Base-by-base conservation (phyloP, 2,888 invertebrate species). In the Lasioglossum malachurum region DNA sequence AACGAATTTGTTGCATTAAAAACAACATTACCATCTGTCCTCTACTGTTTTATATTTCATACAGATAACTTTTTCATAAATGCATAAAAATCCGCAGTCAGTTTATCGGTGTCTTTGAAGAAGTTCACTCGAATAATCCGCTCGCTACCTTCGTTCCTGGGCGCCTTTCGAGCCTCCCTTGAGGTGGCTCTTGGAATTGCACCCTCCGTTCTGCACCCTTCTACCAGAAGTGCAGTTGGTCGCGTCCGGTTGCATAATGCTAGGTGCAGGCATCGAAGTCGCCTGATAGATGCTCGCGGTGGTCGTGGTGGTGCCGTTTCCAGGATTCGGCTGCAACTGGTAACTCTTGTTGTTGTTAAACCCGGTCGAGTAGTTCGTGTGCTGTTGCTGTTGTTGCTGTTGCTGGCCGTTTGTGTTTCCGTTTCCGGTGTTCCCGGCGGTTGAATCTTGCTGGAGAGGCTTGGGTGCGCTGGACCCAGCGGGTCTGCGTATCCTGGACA, bases 401-500 rank as follows among this genome's bases (percentile, higher is more conserved):
- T 86, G 89, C 12, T 88, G 90, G 0, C 87, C 84, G n/a, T 83
- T 92, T n/a, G 87, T 88, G 53, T 84, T 92, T 2, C 83, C 86
- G 35, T 88, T 91, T 12, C 90, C 90, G 19, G 80, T 77, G 12
- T 87, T 74, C 4, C 89, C 82, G 14, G 80, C 76, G 0, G 64
- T 78, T 0, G 89, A 41, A 0, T 93, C 92, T 46, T 93, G 92
- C 35, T 92, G 93, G 4, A 92, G 57, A 4, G 90, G 88, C 78
- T 93, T 94, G n/a, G 92, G 86, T 5, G 90, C 69, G 3, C 31
- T 80, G 0, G 93, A 87, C 3, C 93, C 93, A 5, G 90, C 92
- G 91, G 97, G 96, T 88, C 97, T 96, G 82, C 98, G 96, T 93
- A 98, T 98, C 94, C 97, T 97, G 92, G 98, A 97, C 83, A 98